Base-by-base conservation (phyloP, 2,888 invertebrate genomes). In the Synergus itoensis region DNA sequence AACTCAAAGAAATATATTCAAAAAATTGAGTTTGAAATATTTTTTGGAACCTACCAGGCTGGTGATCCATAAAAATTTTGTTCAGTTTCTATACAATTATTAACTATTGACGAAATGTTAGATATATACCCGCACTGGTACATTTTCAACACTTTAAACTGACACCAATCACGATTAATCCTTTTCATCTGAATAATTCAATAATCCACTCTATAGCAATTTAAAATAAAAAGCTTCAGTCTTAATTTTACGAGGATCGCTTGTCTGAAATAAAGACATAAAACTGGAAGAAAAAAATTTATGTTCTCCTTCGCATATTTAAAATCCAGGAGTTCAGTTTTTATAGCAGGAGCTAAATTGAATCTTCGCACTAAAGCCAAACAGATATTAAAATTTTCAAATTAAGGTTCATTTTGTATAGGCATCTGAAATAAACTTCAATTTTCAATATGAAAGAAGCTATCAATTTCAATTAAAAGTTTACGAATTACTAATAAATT, bases 101-200 rank as follows among this genome's bases (percentile, higher is more conserved):
- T 60, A 11, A 21, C 21, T 60, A 4, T 4, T 12, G 45, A 14
- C 11, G 11, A 11, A 45, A 45, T 45, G 45, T 45, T 12, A 9
- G 7, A 14, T 12, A 14, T 12, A 45, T 45, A 45, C 14, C 14
- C 12, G 14, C 45, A 45, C 45, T 45, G 14, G 45, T 45, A 45
- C 11, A 45, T 45, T 12, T 60, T 60, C 18, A 60, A 18, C 73
- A 73, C 73, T 73, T 48, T 14, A 53, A 73, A 73, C 73, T 73
- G 53, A 36, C 73, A 73, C 73, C 11, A 73, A 36, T n/a, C 73
- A 73, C 73, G 16, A 73, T 73, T 69, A 53, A 36, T 73, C 36
- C 36, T 53, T 73, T 53, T 7, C 53, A 73, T 36, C 53, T 7
- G 28, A 36, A 48, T 73, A 53, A 48, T n/a, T 69, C 18, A 28